phyloP scores from a whole-genome alignment of 2,797 vertebrate genomes.

The Danio jaintianensis region DNA sequence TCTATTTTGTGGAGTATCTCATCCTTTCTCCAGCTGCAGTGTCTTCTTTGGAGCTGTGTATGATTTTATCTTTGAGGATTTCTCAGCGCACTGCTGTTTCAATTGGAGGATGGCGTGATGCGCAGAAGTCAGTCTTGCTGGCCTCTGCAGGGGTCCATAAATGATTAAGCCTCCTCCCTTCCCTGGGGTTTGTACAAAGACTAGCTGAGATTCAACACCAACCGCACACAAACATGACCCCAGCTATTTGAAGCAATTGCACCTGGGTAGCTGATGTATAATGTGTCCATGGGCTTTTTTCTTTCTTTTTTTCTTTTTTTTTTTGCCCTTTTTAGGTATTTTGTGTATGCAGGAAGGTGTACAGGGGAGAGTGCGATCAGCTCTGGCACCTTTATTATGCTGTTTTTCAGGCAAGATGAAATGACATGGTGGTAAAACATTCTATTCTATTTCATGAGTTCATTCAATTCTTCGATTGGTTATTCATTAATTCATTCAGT shows the following conservation, averaged over 20 bases:
- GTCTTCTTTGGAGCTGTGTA: constrained; percentile 34
- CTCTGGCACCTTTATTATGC: background rate
- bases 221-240: constrained; percentile 16
- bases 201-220: constrained; percentile 30
- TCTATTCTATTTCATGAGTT: background rate
- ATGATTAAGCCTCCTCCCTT: constrained; percentile 43
- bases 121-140: constrained; percentile 34
- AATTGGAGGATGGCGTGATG: constrained; percentile 32
- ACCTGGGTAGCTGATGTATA: constrained; percentile 12
- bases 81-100: constrained; percentile 29
- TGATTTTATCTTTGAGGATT: constrained; percentile 28
- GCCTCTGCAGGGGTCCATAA: constrained; percentile 43
- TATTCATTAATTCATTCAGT: too few relatives aligned
- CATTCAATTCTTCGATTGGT: too few relatives aligned
- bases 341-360: background rate
- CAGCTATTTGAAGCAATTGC: constrained; percentile 13
- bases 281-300: background rate
- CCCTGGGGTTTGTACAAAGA: constrained; percentile 29
- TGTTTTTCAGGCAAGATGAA: background rate
- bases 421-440: background rate
- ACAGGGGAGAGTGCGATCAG: background rate
- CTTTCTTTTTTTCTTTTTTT: too few relatives aligned
- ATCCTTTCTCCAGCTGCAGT: constrained; percentile 14
- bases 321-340: background rate
- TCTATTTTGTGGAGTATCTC: constrained; percentile 9